Percentiles rank a stretch among this genome's conserved stretches.
Conservation (phyloP, 2,888 invertebrate genomes). For the Atethmia centrago region DNA sequence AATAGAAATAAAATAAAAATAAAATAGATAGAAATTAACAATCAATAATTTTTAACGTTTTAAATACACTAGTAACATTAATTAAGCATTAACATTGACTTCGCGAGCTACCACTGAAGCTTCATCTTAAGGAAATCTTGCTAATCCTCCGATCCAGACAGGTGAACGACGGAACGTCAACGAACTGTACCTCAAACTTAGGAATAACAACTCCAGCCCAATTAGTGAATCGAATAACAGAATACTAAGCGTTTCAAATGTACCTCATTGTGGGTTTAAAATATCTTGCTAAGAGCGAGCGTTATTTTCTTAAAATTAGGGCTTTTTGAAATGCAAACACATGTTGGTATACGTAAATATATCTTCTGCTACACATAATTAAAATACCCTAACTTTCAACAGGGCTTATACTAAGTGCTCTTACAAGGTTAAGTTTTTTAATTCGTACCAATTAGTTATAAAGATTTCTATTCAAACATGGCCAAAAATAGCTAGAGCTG, state of each 20-base stretch:
- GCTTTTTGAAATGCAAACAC: neutral
- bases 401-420: conserved; percentile 9
- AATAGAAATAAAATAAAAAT: too few relatives aligned
- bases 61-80: too few relatives aligned
- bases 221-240: conserved; percentile 71
- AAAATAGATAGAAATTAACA: too few relatives aligned
- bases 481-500: neutral
- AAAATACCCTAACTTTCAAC: conserved; percentile 9
- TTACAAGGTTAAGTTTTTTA: neutral
- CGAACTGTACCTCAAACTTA: conserved; percentile 66
- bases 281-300: neutral
- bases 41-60: too few relatives aligned
- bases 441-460: neutral
- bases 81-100: too few relatives aligned
- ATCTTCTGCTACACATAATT: neutral
- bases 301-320: neutral
- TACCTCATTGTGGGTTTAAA: conserved; percentile 6
- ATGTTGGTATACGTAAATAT: neutral
- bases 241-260: conserved; percentile 47
- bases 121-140: too few relatives aligned
- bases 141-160: conserved; percentile 62
- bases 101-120: too few relatives aligned
- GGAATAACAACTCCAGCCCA: conserved; percentile 70
- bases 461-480: conserved; percentile 9
- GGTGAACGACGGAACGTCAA: conserved; percentile 67